Evolutionary conservation across 2,888 invertebrate genomes (phyloP).

Genomic region (Heliconius ethilla): DNA sequence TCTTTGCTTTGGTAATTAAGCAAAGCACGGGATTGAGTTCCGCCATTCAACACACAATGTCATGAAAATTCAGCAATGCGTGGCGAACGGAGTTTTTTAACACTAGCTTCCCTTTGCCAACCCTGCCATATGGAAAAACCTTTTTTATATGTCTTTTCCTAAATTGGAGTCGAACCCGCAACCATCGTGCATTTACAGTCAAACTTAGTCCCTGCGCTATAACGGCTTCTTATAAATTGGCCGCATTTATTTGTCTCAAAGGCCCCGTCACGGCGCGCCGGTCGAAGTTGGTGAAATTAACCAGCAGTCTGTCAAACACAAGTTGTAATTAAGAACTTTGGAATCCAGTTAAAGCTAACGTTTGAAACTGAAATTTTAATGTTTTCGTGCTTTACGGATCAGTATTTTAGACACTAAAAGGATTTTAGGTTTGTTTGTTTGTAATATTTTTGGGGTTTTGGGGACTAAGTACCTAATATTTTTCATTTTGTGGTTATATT

Average conservation of each 20-base stretch:
- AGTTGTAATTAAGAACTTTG: conserved; percentile 29
- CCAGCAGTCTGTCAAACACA: conserved; percentile 8
- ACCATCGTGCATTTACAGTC: too few species aligned
- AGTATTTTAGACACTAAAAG: neutral
- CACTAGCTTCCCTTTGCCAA: too few species aligned
- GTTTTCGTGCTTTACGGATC: neutral
- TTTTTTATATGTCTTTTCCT: too few species aligned
- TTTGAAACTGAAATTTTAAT: neutral
- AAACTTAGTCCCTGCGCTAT: neutral
- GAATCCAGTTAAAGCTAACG: neutral
- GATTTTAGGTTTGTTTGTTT: neutral
- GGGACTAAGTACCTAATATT: too few species aligned
- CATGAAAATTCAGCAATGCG: neutral
- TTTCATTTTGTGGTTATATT: too few species aligned
- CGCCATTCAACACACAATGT: neutral
- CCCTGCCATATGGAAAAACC: fast-evolving
- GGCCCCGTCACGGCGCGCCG: conserved; percentile 1
- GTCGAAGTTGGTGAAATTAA: conserved; percentile 14
- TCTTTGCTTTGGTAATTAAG: too few species aligned
- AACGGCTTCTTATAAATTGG: neutral
- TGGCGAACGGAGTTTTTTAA: too few species aligned
- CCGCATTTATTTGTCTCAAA: conserved; percentile 12
- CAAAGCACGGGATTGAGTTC: neutral
- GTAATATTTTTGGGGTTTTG: too few species aligned
- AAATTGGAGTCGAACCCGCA: too few species aligned